These are phyloP conservation scores for Sphaerophoria taeniata DNA, from an alignment of 2,888 invertebrate genomes.

Conservation along the genomic window DNA sequence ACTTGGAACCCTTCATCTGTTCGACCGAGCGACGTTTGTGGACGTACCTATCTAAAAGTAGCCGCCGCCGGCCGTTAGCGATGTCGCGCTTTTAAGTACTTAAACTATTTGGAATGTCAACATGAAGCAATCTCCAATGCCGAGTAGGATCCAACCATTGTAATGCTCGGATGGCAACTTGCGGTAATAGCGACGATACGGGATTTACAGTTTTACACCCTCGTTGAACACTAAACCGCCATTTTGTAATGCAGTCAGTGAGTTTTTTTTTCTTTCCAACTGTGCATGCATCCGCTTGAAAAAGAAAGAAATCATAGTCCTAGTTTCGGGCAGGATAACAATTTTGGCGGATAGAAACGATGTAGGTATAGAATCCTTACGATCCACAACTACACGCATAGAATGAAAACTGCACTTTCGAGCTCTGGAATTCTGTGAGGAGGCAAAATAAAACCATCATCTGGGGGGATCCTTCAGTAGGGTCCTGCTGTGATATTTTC, in stretches of 20 bases:
- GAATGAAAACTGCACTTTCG: slow-evolving; percentile 37
- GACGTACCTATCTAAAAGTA: slow-evolving; percentile 24
- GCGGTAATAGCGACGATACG: slow-evolving; percentile 19
- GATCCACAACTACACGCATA: slow-evolving; percentile 48
- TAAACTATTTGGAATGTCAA: slow-evolving; percentile 20
- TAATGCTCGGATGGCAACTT: slow-evolving; percentile 7
- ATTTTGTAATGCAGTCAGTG: slow-evolving; percentile 76
- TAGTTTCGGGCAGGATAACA: slow-evolving; percentile 40
- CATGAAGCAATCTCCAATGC: slow-evolving; percentile 16
- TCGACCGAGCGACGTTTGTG: neutral
- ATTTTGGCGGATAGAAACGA: slow-evolving; percentile 16
- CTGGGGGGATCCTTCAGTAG: slow-evolving; percentile 34
- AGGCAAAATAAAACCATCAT: slow-evolving; percentile 10
- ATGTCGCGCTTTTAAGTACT: slow-evolving; percentile 46
- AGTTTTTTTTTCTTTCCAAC: slow-evolving; percentile 65
- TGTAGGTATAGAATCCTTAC: slow-evolving; percentile 36
- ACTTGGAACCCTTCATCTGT: slow-evolving; percentile 25
- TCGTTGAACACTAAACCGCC: slow-evolving; percentile 74
- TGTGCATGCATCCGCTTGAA: neutral
- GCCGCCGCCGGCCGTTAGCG: too few species aligned
- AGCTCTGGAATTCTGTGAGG: slow-evolving; percentile 5
- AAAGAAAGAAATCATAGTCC: slow-evolving; percentile 27
- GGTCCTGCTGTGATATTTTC: slow-evolving; percentile 69
- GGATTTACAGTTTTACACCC: slow-evolving; percentile 53
- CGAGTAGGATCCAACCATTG: slow-evolving; percentile 19